A percentile compares a stretch with the other conserved stretches of the same genome.
Conservation (phyloP, 2,797 vertebrate genomes). For the Chrosomus eos region DNA sequence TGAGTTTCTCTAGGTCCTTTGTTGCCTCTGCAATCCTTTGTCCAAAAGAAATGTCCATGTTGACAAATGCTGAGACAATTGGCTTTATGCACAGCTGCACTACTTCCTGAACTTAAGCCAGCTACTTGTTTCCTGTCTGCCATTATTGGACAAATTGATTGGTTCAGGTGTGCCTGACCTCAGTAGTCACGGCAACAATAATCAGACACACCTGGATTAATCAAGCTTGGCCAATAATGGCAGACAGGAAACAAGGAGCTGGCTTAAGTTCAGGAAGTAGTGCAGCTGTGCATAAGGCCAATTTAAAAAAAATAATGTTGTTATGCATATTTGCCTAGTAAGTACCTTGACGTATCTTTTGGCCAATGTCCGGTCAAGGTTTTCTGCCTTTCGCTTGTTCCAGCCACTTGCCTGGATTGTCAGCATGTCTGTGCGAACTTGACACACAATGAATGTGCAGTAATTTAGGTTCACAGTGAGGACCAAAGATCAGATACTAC, state of each 20-base stretch:
- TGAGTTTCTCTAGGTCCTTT: slow-evolving; percentile 16
- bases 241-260: no score
- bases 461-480: slow-evolving; percentile 18
- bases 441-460: neutral
- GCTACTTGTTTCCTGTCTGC: no score
- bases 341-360: slow-evolving; percentile 13
- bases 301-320: slow-evolving; percentile 8
- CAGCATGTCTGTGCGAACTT: slow-evolving; percentile 14
- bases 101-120: no score
- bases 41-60: neutral
- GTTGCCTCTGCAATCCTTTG: slow-evolving; percentile 19
- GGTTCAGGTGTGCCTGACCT: no score
- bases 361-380: slow-evolving; percentile 3
- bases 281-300: no score
- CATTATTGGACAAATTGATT: no score
- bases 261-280: no score
- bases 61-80: slow-evolving; percentile 5
- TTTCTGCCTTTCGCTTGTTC: slow-evolving; percentile 21
- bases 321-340: neutral
- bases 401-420: slow-evolving; percentile 16
- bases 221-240: no score
- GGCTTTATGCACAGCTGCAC: no score
- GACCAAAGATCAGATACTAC: slow-evolving; percentile 1
- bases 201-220: no score
- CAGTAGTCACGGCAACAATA: no score